Conservation (phyloP, 2,797 vertebrate genomes). For the Gymnopithys bicolor region DNA sequence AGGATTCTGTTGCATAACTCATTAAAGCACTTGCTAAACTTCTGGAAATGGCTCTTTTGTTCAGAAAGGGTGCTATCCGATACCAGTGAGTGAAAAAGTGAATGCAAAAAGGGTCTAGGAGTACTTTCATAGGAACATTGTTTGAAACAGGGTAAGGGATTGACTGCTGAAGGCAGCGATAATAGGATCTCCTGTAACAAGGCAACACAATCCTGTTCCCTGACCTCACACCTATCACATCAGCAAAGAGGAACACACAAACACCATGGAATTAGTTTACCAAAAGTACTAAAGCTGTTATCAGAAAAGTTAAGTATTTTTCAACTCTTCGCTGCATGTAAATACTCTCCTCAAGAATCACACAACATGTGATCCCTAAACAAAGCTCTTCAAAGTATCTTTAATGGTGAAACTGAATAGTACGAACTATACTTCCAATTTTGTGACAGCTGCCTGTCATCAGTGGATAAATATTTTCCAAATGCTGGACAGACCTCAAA, state of each 20-base stretch:
- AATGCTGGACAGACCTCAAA: neutral
- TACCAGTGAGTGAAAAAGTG: conserved; percentile 28
- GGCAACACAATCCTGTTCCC: conserved; percentile 64
- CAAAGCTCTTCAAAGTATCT: neutral
- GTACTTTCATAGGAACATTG: conserved; percentile 58
- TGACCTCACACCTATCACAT: conserved; percentile 49
- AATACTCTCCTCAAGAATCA: neutral
- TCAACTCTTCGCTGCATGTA: neutral
- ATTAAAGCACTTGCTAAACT: conserved; percentile 56
- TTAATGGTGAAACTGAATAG: neutral
- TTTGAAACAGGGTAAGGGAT: conserved; percentile 60
- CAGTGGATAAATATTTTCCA: neutral
- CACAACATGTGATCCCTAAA: neutral
- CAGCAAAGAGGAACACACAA: conserved; percentile 32
- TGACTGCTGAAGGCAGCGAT: conserved; percentile 53
- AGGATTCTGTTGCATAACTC: conserved; percentile 64
- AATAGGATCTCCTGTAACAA: conserved; percentile 52
- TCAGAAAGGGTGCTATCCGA: conserved; percentile 51
- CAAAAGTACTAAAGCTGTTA: neutral
- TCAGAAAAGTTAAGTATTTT: conserved; percentile 4
- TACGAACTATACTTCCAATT: neutral
- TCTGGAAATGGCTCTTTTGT: conserved; percentile 64
- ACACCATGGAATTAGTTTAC: neutral
- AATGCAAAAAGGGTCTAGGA: conserved; percentile 41
- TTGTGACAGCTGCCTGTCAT: neutral